A percentile compares a stretch with the other conserved stretches of the same genome.
Evolutionary conservation across 1,140 invertebrate species (phyloP).

Genomic region (Planococcus citri): DNA sequence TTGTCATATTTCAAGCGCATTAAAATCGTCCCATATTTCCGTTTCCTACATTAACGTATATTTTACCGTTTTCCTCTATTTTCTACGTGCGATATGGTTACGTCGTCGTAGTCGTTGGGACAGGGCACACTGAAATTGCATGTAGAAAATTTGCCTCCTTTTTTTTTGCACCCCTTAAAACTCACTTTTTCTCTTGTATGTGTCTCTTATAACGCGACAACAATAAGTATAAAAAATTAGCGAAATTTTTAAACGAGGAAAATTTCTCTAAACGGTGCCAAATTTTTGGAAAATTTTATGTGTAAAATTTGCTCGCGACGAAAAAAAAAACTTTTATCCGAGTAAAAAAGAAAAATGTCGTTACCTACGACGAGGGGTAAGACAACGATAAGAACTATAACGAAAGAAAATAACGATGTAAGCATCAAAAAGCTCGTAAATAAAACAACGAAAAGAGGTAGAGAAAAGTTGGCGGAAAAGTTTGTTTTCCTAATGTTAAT

Average conservation of each 20-base stretch:
- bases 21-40: too few species aligned
- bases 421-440: conserved; percentile 2
- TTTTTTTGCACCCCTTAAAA: neutral
- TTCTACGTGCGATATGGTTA: neutral
- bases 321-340: neutral
- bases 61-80: neutral
- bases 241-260: neutral
- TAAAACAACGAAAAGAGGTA: neutral
- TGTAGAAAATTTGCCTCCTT: neutral
- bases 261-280: neutral
- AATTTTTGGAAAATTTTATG: neutral
- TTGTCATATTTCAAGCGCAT: too few species aligned
- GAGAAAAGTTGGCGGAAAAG: neutral
- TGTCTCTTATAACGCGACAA: neutral
- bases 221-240: conserved; percentile 1
- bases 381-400: neutral
- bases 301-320: neutral
- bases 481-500: conserved; percentile 4
- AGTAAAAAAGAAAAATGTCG: neutral
- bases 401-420: conserved; percentile 7
- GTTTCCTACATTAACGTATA: neutral
- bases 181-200: too few species aligned
- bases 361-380: neutral
- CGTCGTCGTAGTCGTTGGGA: too few species aligned
- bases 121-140: neutral